Evolutionary conservation across 2,113 vertebrate genomes (phyloP), one percentile per base, ranked within the genome.

Genomic region (Apus apus): DNA sequence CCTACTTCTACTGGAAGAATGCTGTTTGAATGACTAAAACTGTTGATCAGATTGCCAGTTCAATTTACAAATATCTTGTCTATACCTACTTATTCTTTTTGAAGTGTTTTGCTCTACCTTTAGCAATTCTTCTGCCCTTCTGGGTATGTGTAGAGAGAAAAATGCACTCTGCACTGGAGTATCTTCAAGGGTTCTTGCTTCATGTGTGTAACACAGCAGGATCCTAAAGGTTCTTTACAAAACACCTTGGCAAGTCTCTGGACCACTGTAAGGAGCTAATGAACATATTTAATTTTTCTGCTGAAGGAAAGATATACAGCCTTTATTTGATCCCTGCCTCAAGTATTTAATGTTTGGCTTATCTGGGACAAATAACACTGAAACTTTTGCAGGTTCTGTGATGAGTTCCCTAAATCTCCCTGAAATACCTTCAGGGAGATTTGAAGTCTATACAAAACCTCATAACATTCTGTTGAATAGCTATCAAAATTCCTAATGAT

Each of bases 191-290:
- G 1, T 79, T 83, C 58, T 88, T 76, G 11, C 83, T 78, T 81
- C 20, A 66, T 0, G 0, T 45, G 25, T 6, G 3, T 58, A 74
- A 50, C 18, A 45, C 12, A 60, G 11, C 17, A 80, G 27, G 45
- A 22, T 57, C 43, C 40, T 73, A 56, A 76, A 11, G 17, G 18
- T 82, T 75, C 40, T 62, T 93, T 89, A 22, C 30, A 62, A 75
- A 85, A 40, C 18, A 36, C 25, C 23, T 64, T 82, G 38, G 22
- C 53, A 82, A 67, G 57, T 75, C 25, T 8, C 27, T 72, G 38
- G 15, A 54, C 30, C 11, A 36, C 77, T 89, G 56, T 6, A 77
- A 84, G 22, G 46, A 61, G 65, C 32, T 81, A 65, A 70, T 92
- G 15, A 64, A 43, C 27, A 9, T 64, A 40, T 20, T 57, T 89